A percentile compares a stretch with the other conserved stretches of the same genome.
phyloP scores from a whole-genome alignment of 2,113 vertebrate species.

The Saimiri boliviensis region DNA sequence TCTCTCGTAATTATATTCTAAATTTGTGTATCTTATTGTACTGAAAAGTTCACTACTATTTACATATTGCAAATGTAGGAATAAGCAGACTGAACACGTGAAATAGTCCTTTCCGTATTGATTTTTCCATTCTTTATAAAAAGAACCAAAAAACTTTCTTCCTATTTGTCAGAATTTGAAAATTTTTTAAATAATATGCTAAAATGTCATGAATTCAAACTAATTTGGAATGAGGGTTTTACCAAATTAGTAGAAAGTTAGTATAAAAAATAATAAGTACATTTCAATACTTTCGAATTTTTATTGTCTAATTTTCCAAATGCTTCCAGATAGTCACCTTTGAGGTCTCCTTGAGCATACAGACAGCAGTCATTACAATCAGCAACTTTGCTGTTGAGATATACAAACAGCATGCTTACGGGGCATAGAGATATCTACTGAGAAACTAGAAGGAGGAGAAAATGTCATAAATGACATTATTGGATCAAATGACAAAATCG shows the following conservation, averaged over 20 bases:
- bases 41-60: not conserved
- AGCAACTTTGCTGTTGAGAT: not conserved
- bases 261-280: constrained; percentile 17
- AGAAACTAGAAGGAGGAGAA: not conserved
- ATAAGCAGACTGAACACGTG: not conserved
- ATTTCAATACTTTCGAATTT: not conserved
- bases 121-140: not conserved
- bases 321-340: not conserved
- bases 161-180: not conserved
- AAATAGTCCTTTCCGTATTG: not conserved
- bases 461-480: not conserved
- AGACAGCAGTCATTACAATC: not conserved
- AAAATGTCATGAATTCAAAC: constrained; percentile 42
- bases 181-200: not conserved
- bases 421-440: not conserved
- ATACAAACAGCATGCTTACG: not conserved
- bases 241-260: not conserved
- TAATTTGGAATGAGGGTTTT: not conserved
- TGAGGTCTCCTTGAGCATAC: not conserved
- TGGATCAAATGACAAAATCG: not conserved
- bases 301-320: not conserved
- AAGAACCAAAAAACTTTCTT: not conserved
- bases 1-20: not conserved
- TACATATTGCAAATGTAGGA: not conserved
- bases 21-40: not conserved